Evolutionary conservation across 2,113 vertebrate species (phyloP).

Genomic region (Hymenochirus boettgeri): DNA sequence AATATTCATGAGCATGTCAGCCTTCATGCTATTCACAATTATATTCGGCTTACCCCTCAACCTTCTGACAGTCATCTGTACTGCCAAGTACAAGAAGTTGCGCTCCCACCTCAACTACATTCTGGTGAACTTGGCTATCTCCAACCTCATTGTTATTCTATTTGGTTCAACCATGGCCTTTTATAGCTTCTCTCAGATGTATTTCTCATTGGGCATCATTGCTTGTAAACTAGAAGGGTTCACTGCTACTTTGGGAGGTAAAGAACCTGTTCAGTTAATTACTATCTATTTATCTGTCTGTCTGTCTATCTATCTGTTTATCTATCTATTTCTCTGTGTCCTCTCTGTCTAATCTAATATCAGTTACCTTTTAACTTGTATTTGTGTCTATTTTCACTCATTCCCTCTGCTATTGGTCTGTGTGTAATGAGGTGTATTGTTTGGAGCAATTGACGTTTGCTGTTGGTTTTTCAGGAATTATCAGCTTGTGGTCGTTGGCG

Average conservation of each 20-base stretch:
- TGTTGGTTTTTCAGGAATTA: slow-evolving; percentile 57
- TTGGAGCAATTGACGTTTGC: neutral
- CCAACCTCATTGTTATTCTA: slow-evolving; percentile 63
- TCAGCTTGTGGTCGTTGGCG: slow-evolving; percentile 67
- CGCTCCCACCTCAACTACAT: slow-evolving; percentile 75
- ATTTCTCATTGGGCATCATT: slow-evolving; percentile 58
- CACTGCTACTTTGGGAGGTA: slow-evolving; percentile 61
- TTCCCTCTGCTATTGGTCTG: no score
- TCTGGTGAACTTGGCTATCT: slow-evolving; percentile 66
- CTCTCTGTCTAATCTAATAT: neutral
- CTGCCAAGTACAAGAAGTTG: slow-evolving; percentile 66
- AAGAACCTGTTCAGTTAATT: neutral
- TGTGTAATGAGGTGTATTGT: neutral
- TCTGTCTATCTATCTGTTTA: neutral
- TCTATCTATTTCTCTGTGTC: neutral
- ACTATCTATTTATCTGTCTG: neutral
- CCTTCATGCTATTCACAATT: slow-evolving; percentile 62
- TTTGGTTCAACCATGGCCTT: slow-evolving; percentile 63
- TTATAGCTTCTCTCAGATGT: slow-evolving; percentile 61
- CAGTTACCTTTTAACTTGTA: neutral
- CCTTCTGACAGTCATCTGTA: slow-evolving; percentile 59
- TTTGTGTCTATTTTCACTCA: no score
- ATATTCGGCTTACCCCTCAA: slow-evolving; percentile 57
- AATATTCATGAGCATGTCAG: slow-evolving; percentile 59
- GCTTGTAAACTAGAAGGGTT: slow-evolving; percentile 72